These are phyloP conservation scores for Psammodynastes pulverulentus DNA, from an alignment of 2,113 vertebrate genomes.

Conservation along the genomic window DNA sequence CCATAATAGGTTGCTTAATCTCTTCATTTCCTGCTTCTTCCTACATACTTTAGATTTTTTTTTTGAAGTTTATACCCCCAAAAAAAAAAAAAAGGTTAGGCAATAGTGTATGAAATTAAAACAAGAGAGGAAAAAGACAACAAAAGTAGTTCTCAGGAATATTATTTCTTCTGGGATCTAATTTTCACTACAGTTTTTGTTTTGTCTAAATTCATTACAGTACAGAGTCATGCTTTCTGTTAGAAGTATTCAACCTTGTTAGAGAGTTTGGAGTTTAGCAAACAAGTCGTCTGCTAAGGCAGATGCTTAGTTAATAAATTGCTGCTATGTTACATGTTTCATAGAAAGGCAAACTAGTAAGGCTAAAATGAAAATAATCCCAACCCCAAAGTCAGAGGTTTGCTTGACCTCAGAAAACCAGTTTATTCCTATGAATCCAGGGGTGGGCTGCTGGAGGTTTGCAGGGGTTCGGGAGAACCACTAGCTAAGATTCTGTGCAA, in stretches of 20 bases:
- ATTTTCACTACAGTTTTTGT: background rate
- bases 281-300: background rate
- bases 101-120: background rate
- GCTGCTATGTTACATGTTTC: background rate
- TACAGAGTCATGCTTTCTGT: background rate
- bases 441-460: no score
- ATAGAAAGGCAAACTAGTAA: background rate
- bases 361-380: background rate
- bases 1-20: background rate
- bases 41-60: background rate
- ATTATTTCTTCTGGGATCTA: background rate
- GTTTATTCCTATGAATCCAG: background rate
- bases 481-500: no score
- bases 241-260: background rate
- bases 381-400: background rate
- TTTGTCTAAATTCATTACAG: background rate
- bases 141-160: background rate
- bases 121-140: background rate
- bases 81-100: no score
- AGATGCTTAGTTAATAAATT: background rate
- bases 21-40: background rate
- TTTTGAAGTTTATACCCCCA: slow-evolving; percentile 3
- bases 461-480: no score
- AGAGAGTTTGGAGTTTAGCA: background rate
- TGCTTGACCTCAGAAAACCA: background rate